These are phyloP conservation scores for Oophaga pumilio DNA, from an alignment of 2,113 vertebrate species.

Conservation along the genomic window DNA sequence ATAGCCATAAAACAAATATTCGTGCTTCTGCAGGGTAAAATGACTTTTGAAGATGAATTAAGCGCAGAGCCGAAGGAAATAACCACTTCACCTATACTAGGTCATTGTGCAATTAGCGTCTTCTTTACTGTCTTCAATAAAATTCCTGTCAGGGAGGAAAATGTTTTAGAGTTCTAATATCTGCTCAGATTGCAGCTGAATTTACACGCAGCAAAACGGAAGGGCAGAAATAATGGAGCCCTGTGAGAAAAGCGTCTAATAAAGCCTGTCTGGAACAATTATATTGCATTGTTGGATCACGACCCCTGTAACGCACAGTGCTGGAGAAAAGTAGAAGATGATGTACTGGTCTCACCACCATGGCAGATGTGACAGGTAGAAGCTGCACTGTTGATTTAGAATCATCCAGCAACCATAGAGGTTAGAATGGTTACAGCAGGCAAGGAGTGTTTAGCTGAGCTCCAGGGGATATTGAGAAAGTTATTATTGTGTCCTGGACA, in stretches of 20 bases:
- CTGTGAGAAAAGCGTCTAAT: background rate
- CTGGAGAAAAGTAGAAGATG: background rate
- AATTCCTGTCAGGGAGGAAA: background rate
- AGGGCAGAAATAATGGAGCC: constrained; percentile 14
- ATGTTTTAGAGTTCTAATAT: constrained; percentile 29
- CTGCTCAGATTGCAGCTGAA: background rate
- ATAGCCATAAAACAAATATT: constrained; percentile 26
- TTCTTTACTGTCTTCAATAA: constrained; percentile 7
- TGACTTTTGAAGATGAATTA: background rate
- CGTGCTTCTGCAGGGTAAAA: background rate
- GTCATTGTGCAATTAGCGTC: constrained; percentile 34
- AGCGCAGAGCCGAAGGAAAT: background rate
- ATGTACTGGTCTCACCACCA: background rate
- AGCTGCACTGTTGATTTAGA: too few species aligned
- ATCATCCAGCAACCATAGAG: too few species aligned
- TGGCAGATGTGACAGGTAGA: background rate
- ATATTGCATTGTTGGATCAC: background rate
- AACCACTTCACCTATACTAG: constrained; percentile 18
- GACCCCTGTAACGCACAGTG: background rate
- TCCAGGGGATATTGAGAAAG: too few species aligned
- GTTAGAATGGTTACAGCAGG: too few species aligned
- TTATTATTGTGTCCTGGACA: too few species aligned
- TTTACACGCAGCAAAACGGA: constrained; percentile 10
- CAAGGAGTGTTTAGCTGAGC: too few species aligned
- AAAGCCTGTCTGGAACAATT: constrained; percentile 10